Conservation (phyloP, 2,113 vertebrate genomes). For the Pica pica region DNA sequence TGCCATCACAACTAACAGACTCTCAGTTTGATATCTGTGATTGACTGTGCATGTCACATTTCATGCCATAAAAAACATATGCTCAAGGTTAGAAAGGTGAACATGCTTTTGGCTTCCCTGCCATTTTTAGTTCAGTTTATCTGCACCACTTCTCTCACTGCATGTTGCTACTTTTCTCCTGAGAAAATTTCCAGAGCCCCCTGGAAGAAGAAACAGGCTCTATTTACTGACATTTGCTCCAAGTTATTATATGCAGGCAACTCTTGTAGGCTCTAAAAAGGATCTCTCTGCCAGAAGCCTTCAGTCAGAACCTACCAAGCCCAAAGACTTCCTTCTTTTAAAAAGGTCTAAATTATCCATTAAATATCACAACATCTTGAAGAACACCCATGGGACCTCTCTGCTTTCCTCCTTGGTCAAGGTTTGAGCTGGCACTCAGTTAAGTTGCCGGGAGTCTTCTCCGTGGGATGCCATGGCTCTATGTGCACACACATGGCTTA, state of each 20-base stretch:
- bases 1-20: background rate
- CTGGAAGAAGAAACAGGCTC: background rate
- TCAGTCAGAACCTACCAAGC: background rate
- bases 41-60: background rate
- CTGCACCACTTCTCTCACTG: background rate
- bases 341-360: background rate
- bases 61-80: constrained; percentile 20
- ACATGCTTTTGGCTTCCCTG: background rate
- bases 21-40: background rate
- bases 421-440: background rate
- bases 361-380: background rate
- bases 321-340: background rate
- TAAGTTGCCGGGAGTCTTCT: background rate
- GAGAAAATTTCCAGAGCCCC: background rate
- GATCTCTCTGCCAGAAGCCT: background rate
- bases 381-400: background rate
- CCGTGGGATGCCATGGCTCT: background rate
- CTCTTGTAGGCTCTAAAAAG: background rate
- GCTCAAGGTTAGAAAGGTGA: background rate
- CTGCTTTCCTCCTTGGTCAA: background rate
- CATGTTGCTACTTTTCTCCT: background rate
- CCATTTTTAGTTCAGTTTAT: background rate
- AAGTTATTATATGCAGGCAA: background rate
- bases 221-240: background rate
- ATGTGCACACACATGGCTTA: background rate